A percentile compares a stretch with the other conserved stretches of the same genome.
phyloP scores from a whole-genome alignment of 1,140 invertebrate genomes.

The Camponotus pennsylvanicus region DNA sequence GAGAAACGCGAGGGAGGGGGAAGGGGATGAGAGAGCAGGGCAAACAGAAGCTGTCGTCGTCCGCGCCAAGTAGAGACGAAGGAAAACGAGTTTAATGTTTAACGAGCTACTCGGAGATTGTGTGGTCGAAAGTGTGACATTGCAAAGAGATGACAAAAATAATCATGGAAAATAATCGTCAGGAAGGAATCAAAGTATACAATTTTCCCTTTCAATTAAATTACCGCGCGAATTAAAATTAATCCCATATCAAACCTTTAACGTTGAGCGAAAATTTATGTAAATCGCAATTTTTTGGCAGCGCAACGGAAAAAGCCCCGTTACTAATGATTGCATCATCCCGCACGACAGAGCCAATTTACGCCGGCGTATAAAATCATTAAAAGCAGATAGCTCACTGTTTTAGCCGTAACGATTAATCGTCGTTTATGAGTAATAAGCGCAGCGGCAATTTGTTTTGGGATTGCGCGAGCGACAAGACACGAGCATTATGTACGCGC shows the following conservation, averaged over 20 bases:
- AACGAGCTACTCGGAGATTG: conserved; percentile 8
- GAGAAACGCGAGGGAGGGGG: background rate
- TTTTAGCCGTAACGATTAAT: conserved; percentile 59
- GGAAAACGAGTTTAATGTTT: conserved; percentile 13
- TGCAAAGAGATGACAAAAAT: background rate
- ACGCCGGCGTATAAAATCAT: conserved; percentile 39
- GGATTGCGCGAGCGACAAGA: conserved; percentile 50
- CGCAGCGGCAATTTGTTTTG: conserved; percentile 53
- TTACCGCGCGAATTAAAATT: background rate
- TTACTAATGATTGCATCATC: conserved; percentile 30
- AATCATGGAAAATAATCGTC: background rate
- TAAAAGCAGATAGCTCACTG: conserved; percentile 53
- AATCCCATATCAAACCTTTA: background rate
- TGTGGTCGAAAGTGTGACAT: background rate
- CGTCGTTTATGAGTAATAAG: conserved; percentile 63
- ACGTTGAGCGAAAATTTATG: background rate
- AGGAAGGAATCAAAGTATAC: background rate
- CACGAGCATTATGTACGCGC: conserved; percentile 42
- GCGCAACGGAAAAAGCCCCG: background rate
- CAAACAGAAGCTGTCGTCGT: conserved; percentile 49
- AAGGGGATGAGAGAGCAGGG: background rate
- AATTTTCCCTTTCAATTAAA: too few relatives aligned
- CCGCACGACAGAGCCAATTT: background rate
- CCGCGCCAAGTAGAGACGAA: conserved; percentile 18
- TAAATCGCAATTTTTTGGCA: background rate